Percentiles rank a stretch among this genome's conserved stretches.
Conservation (phyloP, 2,888 invertebrate species). For the Cyaniris semiargus region DNA sequence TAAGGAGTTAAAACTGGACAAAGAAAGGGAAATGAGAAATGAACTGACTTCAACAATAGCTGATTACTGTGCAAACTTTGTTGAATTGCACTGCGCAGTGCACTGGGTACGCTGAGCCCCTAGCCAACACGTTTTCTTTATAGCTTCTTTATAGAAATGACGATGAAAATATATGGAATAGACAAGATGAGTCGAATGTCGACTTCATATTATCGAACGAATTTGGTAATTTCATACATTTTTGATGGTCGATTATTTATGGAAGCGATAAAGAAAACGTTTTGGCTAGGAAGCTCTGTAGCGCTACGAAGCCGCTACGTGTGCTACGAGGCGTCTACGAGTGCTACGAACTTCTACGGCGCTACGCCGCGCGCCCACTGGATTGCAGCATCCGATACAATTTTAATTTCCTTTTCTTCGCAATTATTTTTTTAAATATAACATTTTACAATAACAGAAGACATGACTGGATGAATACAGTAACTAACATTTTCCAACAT, state of each 20-base stretch:
- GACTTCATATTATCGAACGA: no score
- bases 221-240: no score
- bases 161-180: not conserved
- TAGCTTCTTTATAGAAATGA: not conserved
- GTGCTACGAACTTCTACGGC: conserved; percentile 5
- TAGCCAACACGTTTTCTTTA: not conserved
- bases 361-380: not conserved
- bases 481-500: no score
- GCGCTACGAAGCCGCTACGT: not conserved
- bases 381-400: not conserved
- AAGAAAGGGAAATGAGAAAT: not conserved
- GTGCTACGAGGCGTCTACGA: not conserved
- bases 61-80: not conserved
- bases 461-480: no score
- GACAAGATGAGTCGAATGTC: not conserved
- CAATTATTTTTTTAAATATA: not conserved
- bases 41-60: conserved; percentile 16
- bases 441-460: not conserved
- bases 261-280: no score
- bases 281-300: not conserved
- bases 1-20: not conserved
- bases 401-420: not conserved
- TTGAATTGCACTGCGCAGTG: not conserved
- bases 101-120: not conserved
- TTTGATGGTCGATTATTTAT: no score